Conservation (phyloP, 2,888 invertebrate species). For the Carcina quercana region DNA sequence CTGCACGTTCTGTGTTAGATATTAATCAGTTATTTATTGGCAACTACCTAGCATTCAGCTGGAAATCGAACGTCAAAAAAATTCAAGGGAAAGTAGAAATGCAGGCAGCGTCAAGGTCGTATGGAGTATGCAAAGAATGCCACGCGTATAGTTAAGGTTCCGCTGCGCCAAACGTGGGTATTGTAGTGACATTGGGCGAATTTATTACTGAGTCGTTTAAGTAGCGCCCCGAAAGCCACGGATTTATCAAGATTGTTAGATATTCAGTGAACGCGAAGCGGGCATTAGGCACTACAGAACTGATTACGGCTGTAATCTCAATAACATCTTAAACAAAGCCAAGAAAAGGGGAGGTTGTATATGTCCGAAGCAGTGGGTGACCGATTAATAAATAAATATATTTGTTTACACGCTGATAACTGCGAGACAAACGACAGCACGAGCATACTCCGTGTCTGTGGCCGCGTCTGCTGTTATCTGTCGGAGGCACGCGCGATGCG, state of each 20-base stretch:
- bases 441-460: constrained; percentile 32
- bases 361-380: constrained; percentile 8
- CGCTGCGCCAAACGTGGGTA: constrained; percentile 24
- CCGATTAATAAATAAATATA: constrained; percentile 14
- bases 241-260: constrained; percentile 4
- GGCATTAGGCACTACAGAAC: constrained; percentile 7
- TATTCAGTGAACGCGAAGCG: constrained; percentile 10
- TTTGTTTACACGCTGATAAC: constrained; percentile 39
- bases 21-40: constrained; percentile 5
- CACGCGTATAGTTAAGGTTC: constrained; percentile 29
- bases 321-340: not conserved
- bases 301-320: not conserved
- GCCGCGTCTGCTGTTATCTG: constrained; percentile 19
- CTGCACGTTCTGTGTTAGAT: constrained; percentile 9
- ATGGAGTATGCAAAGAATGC: constrained; percentile 28
- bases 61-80: constrained; percentile 15
- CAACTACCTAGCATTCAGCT: constrained; percentile 11
- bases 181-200: constrained; percentile 6
- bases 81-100: constrained; percentile 36
- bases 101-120: constrained; percentile 10
- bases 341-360: not conserved
- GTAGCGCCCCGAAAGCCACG: constrained; percentile 5
- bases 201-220: constrained; percentile 6
- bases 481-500: constrained; percentile 25
- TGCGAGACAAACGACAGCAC: constrained; percentile 27